Conservation (phyloP, 2,797 vertebrate genomes). For the Psittacula echo region DNA sequence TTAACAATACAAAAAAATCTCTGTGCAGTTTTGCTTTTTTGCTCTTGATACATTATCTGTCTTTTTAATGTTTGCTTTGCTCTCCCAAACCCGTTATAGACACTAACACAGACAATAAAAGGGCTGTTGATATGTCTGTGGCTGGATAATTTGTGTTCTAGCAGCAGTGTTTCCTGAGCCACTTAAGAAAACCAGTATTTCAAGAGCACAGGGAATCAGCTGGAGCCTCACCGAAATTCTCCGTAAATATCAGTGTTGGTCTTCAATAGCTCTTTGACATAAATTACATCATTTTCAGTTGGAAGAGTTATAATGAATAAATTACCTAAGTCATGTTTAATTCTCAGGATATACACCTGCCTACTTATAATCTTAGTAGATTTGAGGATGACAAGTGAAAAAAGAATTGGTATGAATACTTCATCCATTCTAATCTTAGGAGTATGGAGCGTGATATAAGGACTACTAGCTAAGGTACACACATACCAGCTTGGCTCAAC, state of each 20-base stretch:
- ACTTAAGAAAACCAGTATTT: not conserved
- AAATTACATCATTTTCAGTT: not conserved
- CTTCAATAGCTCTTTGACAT: not conserved
- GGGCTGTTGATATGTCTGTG: not conserved
- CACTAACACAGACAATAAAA: not conserved
- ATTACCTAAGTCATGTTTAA: not conserved
- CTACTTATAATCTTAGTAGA: not conserved
- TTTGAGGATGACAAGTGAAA: not conserved
- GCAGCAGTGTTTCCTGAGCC: not conserved
- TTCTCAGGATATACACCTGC: not conserved
- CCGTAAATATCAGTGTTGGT: not conserved
- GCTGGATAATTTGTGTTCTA: not conserved
- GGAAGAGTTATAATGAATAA: not conserved
- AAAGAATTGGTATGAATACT: not conserved
- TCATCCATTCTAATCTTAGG: not conserved
- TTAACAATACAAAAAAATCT: not conserved
- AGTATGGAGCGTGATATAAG: not conserved
- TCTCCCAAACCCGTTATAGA: not conserved
- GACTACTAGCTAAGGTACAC: not conserved
- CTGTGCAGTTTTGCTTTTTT: not conserved
- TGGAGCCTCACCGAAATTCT: not conserved
- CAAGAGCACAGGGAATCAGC: not conserved
- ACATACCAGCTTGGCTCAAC: not conserved
- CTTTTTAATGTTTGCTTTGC: not conserved
- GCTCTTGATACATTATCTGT: not conserved